These are phyloP conservation scores for Falcunculus frontatus DNA, from an alignment of 2,113 vertebrate species.

Conservation along the genomic window DNA sequence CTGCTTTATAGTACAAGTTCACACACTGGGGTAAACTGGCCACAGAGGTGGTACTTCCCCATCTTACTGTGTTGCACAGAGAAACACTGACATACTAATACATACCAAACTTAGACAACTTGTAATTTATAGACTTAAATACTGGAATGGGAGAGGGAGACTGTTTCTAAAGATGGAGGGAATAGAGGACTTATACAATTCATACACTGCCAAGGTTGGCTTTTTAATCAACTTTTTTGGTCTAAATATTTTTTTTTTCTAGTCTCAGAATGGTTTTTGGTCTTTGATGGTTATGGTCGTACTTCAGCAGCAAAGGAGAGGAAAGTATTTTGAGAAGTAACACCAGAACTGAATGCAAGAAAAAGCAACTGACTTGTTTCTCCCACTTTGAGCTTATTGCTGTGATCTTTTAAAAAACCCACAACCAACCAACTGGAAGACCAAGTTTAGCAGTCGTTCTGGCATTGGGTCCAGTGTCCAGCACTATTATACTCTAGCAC, in stretches of 20 bases:
- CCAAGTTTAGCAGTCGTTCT: slow-evolving; percentile 71
- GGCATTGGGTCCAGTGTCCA: slow-evolving; percentile 74
- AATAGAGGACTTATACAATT: slow-evolving; percentile 51
- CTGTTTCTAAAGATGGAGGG: slow-evolving; percentile 49
- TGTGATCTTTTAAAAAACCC: slow-evolving; percentile 68
- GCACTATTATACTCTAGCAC: slow-evolving; percentile 73
- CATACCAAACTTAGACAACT: slow-evolving; percentile 59
- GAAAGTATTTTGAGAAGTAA: slow-evolving; percentile 63
- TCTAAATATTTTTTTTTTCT: slow-evolving; percentile 25
- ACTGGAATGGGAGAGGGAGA: slow-evolving; percentile 44
- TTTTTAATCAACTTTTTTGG: slow-evolving; percentile 56
- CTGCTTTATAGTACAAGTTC: slow-evolving; percentile 52
- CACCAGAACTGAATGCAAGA: slow-evolving; percentile 47
- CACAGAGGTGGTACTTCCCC: slow-evolving; percentile 36
- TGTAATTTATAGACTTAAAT: slow-evolving; percentile 67
- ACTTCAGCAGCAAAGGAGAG: slow-evolving; percentile 51
- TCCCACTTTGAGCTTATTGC: slow-evolving; percentile 68
- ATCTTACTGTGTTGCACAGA: slow-evolving; percentile 63
- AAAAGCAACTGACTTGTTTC: slow-evolving; percentile 47
- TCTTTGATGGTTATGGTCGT: slow-evolving; percentile 60
- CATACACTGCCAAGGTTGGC: slow-evolving; percentile 53
- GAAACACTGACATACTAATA: slow-evolving; percentile 71
- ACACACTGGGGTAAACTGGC: slow-evolving; percentile 8
- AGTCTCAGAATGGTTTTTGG: slow-evolving; percentile 66
- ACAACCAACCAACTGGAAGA: slow-evolving; percentile 73